Evolutionary conservation across 2,888 invertebrate species (phyloP).

Genomic region (Caenorhabditis sp.): DNA sequence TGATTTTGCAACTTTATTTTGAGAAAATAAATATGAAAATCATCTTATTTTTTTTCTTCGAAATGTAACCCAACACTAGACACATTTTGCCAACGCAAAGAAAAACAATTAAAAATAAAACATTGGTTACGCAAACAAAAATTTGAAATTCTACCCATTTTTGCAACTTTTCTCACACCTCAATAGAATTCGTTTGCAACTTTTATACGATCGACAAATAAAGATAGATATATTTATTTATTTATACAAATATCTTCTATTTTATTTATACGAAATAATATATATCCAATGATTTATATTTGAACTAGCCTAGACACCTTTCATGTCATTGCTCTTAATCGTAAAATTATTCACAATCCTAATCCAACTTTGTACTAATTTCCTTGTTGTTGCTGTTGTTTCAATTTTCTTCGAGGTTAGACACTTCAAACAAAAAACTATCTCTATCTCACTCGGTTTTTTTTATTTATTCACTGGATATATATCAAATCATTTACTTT

Average conservation of each 20-base stretch:
- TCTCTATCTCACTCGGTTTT: slow-evolving; percentile 21
- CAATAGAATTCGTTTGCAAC: background rate
- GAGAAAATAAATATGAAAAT: no score
- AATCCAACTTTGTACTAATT: background rate
- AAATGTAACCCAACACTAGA: background rate
- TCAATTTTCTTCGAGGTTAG: background rate
- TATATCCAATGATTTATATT: background rate
- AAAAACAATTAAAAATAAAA: background rate
- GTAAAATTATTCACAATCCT: background rate
- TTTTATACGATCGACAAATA: background rate
- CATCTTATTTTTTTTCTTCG: background rate
- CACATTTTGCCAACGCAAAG: background rate
- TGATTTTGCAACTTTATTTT: no score
- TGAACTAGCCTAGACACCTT: background rate
- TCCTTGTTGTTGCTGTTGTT: background rate
- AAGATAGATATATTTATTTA: background rate
- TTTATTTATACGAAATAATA: background rate
- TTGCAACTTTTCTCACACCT: background rate
- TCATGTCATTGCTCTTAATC: background rate
- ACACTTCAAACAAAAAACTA: slow-evolving; percentile 9
- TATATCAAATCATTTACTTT: slow-evolving; percentile 3
- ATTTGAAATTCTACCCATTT: background rate
- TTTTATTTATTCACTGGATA: slow-evolving; percentile 1
- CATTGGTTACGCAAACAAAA: background rate
- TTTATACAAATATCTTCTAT: background rate